Evolutionary conservation across 2,888 invertebrate species (phyloP), one percentile per base, ranked within the genome.

Genomic region (Trachelus stipa): DNA sequence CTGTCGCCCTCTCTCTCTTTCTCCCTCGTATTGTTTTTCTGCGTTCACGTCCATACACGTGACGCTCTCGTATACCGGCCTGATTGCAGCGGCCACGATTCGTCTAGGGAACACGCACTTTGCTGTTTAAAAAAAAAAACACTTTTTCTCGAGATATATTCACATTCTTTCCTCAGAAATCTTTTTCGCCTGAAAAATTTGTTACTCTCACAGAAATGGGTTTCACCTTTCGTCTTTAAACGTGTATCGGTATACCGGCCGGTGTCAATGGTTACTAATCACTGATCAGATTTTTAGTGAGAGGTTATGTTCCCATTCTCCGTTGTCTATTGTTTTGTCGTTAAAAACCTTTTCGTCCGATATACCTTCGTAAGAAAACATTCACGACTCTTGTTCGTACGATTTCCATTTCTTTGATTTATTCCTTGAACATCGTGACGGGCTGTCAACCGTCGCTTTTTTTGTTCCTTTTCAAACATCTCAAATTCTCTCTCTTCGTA

Each of bases 61-160:
- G 87, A 86, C 33, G 34, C 88, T 88, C 88, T 88, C 83, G 89
- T 56, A 56, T 56, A 86, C 84, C 81, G 71, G 71, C 71, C 71
- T 23, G 71, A 71, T 34, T 34, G 34, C 31, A 12, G 71, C 71
- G 0, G 31, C 71, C 71, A 34, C 71, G 71, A 71, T 71, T 71
- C 12, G 71, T 56, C 31, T 71, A 71, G 33, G 71, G 71, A 71
- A 71, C 71, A 74, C 74, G 74, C 75, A 77, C 76, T 71, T 78
- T 79, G 77, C 80, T 84, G 80, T 83, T 83, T 79, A 81, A 79
- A 81, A 78, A 76, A 76, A 73, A 73, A 23, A 56, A 11, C 71
- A 71, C 71, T 71, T 71, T 40, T 71, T 71, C 31, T 71, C 71
- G 23, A 71, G 34, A 71, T 34, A 34, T 11, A 3, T 11, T 31